Evolutionary conservation across 2,113 vertebrate species (phyloP).

Genomic region (Syngnathus floridae): DNA sequence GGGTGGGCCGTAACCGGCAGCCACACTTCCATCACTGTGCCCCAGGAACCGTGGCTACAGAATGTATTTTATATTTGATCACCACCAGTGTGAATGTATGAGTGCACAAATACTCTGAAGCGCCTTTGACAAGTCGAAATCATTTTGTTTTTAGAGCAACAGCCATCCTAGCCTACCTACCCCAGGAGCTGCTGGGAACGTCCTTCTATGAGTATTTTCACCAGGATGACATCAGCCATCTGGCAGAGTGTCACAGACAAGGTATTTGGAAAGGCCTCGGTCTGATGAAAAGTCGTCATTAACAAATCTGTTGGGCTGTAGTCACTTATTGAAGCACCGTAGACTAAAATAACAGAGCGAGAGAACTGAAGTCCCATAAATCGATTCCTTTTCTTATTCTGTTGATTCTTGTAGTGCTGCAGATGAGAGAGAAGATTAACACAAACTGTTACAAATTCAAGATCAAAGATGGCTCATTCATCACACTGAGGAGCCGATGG

Average conservation of each 20-base stretch:
- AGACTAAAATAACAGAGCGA: background rate
- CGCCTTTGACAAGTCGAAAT: background rate
- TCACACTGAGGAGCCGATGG: conserved; percentile 93
- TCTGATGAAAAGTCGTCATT: background rate
- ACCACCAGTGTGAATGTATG: too few species aligned
- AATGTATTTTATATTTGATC: too few species aligned
- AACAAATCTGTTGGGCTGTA: background rate
- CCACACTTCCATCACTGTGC: too few species aligned
- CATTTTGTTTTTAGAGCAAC: conserved; percentile 76
- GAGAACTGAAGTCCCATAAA: background rate
- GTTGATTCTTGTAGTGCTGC: conserved; percentile 76
- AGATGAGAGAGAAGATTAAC: conserved; percentile 94
- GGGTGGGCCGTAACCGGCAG: too few species aligned
- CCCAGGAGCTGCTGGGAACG: conserved; percentile 95
- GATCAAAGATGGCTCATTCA: conserved; percentile 98
- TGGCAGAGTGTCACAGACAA: conserved; percentile 96
- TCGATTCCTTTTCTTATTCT: background rate
- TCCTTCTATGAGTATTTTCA: conserved; percentile 99
- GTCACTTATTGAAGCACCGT: background rate
- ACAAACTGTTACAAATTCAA: conserved; percentile 99
- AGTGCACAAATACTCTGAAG: too few species aligned
- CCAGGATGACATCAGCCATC: conserved; percentile 93
- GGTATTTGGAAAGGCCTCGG: conserved; percentile 60
- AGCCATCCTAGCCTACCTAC: conserved; percentile 93
- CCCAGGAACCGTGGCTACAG: too few species aligned